A percentile compares a stretch with the other conserved stretches of the same genome.
Conservation (phyloP, 1,140 invertebrate species). For the Macrotrachela quadricornifera region DNA sequence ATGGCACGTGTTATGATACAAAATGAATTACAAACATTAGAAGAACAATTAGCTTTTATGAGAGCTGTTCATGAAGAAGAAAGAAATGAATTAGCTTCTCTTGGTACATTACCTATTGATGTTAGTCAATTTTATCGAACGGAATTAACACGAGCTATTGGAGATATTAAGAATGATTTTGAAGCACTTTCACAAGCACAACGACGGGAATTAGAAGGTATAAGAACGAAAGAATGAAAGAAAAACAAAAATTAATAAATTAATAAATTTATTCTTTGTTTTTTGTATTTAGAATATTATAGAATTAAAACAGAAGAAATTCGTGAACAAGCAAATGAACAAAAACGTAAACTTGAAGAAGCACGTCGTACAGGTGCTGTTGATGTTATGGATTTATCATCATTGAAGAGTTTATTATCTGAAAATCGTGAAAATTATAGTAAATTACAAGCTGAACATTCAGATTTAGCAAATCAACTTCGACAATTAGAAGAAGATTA, state of each 20-base stretch:
- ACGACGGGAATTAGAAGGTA: constrained; percentile 3
- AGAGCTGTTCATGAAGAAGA: constrained; percentile 15
- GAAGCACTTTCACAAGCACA: constrained; percentile 5
- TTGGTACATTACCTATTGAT: constrained; percentile 4
- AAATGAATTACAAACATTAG: constrained; percentile 32
- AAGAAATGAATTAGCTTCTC: not conserved
- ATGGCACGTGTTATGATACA: constrained; percentile 24
- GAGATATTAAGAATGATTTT: constrained; percentile 7
- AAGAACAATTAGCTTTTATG: constrained; percentile 30
- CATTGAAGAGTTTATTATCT: no score
- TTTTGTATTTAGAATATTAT: constrained; percentile 8
- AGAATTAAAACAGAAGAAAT: constrained; percentile 7
- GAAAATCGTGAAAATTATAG: no score
- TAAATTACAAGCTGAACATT: not conserved
- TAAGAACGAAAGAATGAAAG: no score
- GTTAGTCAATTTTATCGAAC: constrained; percentile 4
- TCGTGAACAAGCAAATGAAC: not conserved
- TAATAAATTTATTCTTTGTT: no score
- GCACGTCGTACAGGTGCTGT: no score
- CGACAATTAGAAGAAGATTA: constrained; percentile 6
- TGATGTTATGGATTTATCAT: no score
- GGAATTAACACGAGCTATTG: constrained; percentile 7
- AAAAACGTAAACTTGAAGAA: constrained; percentile 2
- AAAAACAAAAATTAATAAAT: no score
- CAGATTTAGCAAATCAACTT: not conserved